Base-by-base conservation (phyloP, 1,140 invertebrate genomes). In the Drosophila sulfurigaster region DNA sequence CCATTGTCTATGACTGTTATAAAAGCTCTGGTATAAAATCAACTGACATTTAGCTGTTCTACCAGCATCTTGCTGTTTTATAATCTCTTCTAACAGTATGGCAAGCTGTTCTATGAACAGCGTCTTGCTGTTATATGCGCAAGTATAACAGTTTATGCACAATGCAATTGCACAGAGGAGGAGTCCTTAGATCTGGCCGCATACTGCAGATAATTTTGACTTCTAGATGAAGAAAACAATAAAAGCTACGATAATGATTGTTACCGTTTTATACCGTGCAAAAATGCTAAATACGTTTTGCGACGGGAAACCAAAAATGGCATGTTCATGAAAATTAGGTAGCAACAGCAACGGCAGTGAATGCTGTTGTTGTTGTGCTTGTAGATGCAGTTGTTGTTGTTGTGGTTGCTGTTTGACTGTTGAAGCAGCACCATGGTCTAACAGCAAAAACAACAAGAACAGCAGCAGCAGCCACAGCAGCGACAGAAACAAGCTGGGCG, bases 181-280 rank as follows among this genome's bases (percentile, higher is more conserved):
- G 51, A 32, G 51, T 43, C 59, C 72, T 75, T 64, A 78, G 71
- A 78, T 72, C 69, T 59, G 63, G 62, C 72, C 72, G 71, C 60
- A 48, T 35, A 62, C 70, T 71, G 49, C 32, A 66, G 72, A 78
- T 78, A 78, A 70, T 57, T 67, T 71, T 76, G 68, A 72, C 68
- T 79, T 76, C 68, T 70, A 59, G 77, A 67, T 76, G 77, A 58
- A 56, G 41, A 60, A 72, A 79, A 79, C 77, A 79, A 76, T 79
- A 79, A 76, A 79, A 78, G 59, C 46, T 41, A 79, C 67, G 74
- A 79, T 76, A 79, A 79, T 76, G 77, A 79, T 76, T 79, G 77
- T 79, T 79, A 76, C 77, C 77, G 73, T 79, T 79, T 76, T 79
- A 43, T 78, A 54, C 71, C 75, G 73, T 79, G 77, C 60, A 79